Conservation (phyloP, 2,888 invertebrate species). For the Drosophila affinis region DNA sequence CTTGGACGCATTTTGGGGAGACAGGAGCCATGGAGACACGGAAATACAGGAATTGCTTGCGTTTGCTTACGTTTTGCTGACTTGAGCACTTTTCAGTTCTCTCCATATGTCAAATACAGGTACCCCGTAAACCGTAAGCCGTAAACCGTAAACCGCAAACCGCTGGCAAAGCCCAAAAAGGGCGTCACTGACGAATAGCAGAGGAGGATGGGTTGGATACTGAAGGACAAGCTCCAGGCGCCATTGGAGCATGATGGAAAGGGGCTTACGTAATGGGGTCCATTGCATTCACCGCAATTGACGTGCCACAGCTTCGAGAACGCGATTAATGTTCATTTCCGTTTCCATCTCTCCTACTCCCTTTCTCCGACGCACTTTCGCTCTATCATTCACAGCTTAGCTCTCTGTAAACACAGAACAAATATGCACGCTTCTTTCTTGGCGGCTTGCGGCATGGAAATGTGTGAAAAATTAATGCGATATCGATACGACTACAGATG, state of each 20-base stretch:
- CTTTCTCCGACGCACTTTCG: background rate
- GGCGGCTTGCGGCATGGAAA: slow-evolving; percentile 42
- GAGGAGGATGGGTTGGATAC: background rate
- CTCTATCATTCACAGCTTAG: background rate
- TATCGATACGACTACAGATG: slow-evolving; percentile 46
- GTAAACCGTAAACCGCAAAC: slow-evolving; percentile 1
- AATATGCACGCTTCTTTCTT: slow-evolving; percentile 5
- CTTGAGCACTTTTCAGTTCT: slow-evolving; percentile 27
- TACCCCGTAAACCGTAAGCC: background rate
- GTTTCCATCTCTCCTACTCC: slow-evolving; percentile 4
- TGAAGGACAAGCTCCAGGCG: background rate
- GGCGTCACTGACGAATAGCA: background rate
- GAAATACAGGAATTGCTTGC: slow-evolving; percentile 10
- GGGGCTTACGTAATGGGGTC: background rate
- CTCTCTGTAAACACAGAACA: background rate
- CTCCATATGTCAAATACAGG: slow-evolving; percentile 35
- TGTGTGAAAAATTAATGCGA: slow-evolving; percentile 65
- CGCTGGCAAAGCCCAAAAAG: slow-evolving; percentile 6
- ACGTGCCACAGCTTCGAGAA: slow-evolving; percentile 54
- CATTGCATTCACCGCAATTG: slow-evolving; percentile 35
- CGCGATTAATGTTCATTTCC: slow-evolving; percentile 39
- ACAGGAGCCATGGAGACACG: background rate
- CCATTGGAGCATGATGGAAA: slow-evolving; percentile 4
- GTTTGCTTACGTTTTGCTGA: slow-evolving; percentile 17
- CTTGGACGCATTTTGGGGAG: slow-evolving; percentile 5